A percentile compares a stretch with the other conserved stretches of the same genome.
These are phyloP conservation scores for Heteronetta atricapilla DNA, from an alignment of 2,113 vertebrate genomes.

Conservation along the genomic window DNA sequence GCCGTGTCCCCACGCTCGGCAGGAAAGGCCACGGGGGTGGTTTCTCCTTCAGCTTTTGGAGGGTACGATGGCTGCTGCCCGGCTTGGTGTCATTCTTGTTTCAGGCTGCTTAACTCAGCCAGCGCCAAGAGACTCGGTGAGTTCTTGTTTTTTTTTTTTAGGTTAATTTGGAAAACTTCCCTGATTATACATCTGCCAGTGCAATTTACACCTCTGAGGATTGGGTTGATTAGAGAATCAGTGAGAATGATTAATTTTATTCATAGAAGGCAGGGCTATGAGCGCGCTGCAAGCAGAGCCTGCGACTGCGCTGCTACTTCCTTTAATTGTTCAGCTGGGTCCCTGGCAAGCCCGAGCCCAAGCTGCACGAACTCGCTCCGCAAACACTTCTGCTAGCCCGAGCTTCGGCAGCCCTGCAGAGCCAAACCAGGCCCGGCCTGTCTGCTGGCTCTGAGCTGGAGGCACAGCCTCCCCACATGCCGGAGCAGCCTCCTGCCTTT, in stretches of 20 bases:
- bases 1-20: background rate
- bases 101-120: background rate
- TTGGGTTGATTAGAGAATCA: slow-evolving; percentile 60
- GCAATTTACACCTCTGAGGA: slow-evolving; percentile 62
- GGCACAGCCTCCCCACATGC: background rate
- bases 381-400: background rate
- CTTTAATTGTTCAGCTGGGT: slow-evolving; percentile 59
- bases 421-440: background rate
- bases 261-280: slow-evolving; percentile 36
- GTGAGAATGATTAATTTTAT: slow-evolving; percentile 64
- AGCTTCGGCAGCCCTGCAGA: background rate
- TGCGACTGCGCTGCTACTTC: slow-evolving; percentile 13
- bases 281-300: background rate
- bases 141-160: slow-evolving; percentile 31
- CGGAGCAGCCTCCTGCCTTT: background rate
- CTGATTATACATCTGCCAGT: slow-evolving; percentile 60
- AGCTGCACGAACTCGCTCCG: background rate
- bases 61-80: background rate
- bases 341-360: slow-evolving; percentile 22
- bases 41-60: background rate
- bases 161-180: slow-evolving; percentile 61
- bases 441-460: background rate
- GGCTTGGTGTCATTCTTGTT: background rate
- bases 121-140: background rate
- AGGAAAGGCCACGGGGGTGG: background rate